A percentile compares a stretch with the other conserved stretches of the same genome.
Evolutionary conservation across 2,113 vertebrate species (phyloP).

Genomic region (Semicossyphus pulcher): DNA sequence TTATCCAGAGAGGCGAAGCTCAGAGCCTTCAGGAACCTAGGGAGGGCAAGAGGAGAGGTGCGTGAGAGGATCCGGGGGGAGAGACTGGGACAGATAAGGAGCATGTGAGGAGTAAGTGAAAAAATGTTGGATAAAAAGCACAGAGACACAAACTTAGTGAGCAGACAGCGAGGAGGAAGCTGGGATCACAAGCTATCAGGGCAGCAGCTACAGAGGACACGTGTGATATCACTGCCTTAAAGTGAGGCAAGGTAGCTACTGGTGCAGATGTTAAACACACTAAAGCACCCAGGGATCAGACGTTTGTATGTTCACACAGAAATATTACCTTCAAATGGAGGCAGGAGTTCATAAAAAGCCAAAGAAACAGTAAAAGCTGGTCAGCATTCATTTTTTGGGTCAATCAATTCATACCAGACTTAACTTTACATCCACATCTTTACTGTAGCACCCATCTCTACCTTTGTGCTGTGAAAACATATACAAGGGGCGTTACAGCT

Average conservation of each 20-base stretch:
- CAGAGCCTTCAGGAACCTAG: constrained; percentile 97
- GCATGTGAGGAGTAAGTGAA: constrained; percentile 42
- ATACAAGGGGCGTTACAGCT: constrained; percentile 4
- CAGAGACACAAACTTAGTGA: constrained; percentile 37
- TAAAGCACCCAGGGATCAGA: background rate
- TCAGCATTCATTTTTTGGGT: background rate
- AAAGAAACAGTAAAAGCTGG: background rate
- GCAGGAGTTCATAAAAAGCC: background rate
- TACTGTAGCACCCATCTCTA: background rate
- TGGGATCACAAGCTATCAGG: background rate
- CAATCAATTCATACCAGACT: too few species aligned
- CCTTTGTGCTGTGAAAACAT: background rate
- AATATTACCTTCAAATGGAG: background rate
- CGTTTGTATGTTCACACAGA: background rate
- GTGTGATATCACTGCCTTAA: background rate
- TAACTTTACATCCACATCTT: too few species aligned
- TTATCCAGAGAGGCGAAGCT: constrained; percentile 98
- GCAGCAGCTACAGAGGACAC: background rate
- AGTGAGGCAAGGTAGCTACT: background rate
- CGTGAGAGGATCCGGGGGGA: constrained; percentile 77
- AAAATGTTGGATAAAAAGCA: constrained; percentile 54
- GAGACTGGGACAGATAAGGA: constrained; percentile 64
- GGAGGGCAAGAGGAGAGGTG: constrained; percentile 75
- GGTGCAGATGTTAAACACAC: background rate
- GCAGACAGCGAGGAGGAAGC: background rate